phyloP scores from a whole-genome alignment of 1,140 invertebrate genomes.

The Solenopsis fugax region DNA sequence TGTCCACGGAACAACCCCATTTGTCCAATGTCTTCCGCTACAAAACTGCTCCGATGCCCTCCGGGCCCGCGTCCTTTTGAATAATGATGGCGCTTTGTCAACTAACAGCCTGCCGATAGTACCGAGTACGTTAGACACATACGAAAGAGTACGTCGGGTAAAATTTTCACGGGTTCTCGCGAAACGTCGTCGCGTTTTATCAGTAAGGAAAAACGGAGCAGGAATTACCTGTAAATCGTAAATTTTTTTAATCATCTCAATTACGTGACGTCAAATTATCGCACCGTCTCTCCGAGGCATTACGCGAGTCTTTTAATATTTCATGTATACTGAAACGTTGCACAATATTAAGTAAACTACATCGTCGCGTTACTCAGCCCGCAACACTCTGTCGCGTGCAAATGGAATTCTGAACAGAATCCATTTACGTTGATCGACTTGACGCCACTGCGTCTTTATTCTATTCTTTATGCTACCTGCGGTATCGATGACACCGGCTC shows the following conservation, averaged over 20 bases:
- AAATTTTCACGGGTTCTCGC: constrained; percentile 45
- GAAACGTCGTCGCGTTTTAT: constrained; percentile 8
- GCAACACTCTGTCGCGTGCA: constrained; percentile 28
- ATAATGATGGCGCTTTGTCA: constrained; percentile 79
- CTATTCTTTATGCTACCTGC: constrained; percentile 40
- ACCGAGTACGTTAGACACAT: constrained; percentile 64
- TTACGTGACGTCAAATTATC: neutral
- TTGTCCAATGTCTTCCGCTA: constrained; percentile 85
- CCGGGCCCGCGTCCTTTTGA: constrained; percentile 77
- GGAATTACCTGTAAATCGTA: neutral
- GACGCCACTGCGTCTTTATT: constrained; percentile 46
- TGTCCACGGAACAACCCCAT: constrained; percentile 85
- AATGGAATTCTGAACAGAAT: constrained; percentile 55
- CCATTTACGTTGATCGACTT: constrained; percentile 62
- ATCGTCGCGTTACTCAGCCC: neutral
- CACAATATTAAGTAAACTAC: constrained; percentile 25
- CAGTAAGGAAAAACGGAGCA: neutral
- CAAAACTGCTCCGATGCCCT: constrained; percentile 81
- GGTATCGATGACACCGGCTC: constrained; percentile 60
- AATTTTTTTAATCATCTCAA: neutral
- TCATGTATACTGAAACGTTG: neutral
- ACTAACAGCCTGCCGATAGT: constrained; percentile 71
- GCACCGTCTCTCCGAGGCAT: neutral
- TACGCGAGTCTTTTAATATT: neutral
- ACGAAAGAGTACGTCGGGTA: constrained; percentile 63